phyloP scores from a whole-genome alignment of 1,140 invertebrate genomes.

The Drosophila tropicalis region DNA sequence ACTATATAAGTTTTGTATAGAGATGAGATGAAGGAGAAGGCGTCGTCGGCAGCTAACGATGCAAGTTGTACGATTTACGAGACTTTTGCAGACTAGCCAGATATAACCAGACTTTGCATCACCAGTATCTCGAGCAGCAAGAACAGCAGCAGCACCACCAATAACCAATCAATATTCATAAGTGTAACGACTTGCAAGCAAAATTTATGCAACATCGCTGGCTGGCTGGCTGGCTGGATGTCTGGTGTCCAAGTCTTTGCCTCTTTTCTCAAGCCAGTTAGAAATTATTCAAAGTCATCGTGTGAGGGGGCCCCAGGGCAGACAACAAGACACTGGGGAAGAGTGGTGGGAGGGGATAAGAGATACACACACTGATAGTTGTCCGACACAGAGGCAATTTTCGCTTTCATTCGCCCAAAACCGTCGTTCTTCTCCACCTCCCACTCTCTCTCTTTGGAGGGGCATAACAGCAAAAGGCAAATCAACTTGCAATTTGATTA shows the following conservation, averaged over 20 bases:
- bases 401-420: slow-evolving; percentile 73
- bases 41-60: slow-evolving; percentile 54
- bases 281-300: slow-evolving; percentile 77
- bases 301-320: slow-evolving; percentile 53
- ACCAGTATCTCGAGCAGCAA: not conserved
- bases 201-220: slow-evolving; percentile 55
- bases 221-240: not conserved
- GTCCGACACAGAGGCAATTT: slow-evolving; percentile 67
- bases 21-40: slow-evolving; percentile 27
- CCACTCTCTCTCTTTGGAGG: not conserved
- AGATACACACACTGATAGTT: not conserved
- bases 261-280: slow-evolving; percentile 46
- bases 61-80: slow-evolving; percentile 58
- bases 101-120: not conserved
- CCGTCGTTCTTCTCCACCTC: not conserved
- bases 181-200: slow-evolving; percentile 62
- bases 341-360: slow-evolving; percentile 19
- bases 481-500: slow-evolving; percentile 77
- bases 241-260: not conserved
- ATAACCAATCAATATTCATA: slow-evolving; percentile 79
- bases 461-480: slow-evolving; percentile 41
- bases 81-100: slow-evolving; percentile 9
- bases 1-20: slow-evolving; percentile 18
- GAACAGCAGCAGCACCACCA: slow-evolving; percentile 39
- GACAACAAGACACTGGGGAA: not conserved